phyloP scores from a whole-genome alignment of 2,888 invertebrate genomes.

The Magallana nippona region DNA sequence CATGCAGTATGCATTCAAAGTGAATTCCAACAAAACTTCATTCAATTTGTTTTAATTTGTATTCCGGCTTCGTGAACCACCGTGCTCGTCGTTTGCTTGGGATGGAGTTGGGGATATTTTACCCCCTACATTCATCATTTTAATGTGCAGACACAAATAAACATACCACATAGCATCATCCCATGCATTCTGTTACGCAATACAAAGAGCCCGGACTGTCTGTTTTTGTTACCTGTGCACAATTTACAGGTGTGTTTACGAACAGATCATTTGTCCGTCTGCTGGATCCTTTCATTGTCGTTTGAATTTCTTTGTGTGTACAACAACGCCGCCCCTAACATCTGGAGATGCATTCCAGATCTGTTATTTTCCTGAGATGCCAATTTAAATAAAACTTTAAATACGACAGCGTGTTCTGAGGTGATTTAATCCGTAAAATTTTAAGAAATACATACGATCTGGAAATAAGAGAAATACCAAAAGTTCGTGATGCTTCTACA shows the following conservation, averaged over 20 bases:
- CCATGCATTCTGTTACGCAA: constrained; percentile 20
- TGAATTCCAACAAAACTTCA: no score
- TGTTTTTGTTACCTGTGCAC: constrained; percentile 15
- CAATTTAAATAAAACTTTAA: not conserved
- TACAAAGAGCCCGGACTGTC: not conserved
- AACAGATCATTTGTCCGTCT: constrained; percentile 12
- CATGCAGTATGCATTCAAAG: not conserved
- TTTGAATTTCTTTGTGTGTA: not conserved
- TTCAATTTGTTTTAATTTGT: not conserved
- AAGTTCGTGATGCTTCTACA: no score
- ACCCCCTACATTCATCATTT: constrained; percentile 7
- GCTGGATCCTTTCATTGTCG: constrained; percentile 23
- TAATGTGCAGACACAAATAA: constrained; percentile 23
- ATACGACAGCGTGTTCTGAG: not conserved
- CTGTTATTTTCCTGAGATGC: not conserved
- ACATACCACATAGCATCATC: constrained; percentile 30
- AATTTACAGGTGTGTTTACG: constrained; percentile 17
- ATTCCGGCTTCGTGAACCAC: not conserved
- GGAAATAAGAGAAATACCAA: not conserved
- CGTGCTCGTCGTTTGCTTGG: not conserved
- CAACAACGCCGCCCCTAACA: not conserved
- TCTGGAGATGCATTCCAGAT: not conserved
- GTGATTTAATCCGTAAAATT: not conserved
- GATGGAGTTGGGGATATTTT: constrained; percentile 7
- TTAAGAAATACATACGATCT: not conserved